These are phyloP conservation scores for Candidula unifasciata DNA, from an alignment of 2,888 invertebrate genomes.

Conservation along the genomic window DNA sequence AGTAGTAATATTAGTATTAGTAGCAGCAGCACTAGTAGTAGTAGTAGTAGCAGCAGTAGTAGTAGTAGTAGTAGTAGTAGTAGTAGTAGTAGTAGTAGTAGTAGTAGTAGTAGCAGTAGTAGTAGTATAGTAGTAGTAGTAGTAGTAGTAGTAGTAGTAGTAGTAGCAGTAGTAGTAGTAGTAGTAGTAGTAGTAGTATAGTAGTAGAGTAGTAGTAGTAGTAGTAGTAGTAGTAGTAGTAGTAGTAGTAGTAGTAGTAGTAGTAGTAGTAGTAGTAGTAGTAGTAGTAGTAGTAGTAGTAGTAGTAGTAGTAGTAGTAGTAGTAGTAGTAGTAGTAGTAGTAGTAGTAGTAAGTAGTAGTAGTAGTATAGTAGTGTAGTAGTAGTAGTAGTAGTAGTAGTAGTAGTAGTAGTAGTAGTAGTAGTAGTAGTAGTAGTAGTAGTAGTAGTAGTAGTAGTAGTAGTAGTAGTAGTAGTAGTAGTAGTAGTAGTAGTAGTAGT, in stretches of 20 bases:
- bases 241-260: slow-evolving; percentile 32
- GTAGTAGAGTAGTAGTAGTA: slow-evolving; percentile 27
- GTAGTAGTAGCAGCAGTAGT: slow-evolving; percentile 10
- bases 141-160: slow-evolving; percentile 18
- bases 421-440: slow-evolving; percentile 25
- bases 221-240: slow-evolving; percentile 41
- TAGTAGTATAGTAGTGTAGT: slow-evolving; percentile 18
- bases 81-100: slow-evolving; percentile 22
- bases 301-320: slow-evolving; percentile 40
- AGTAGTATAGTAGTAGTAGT: slow-evolving; percentile 34
- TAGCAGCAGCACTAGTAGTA: slow-evolving; percentile 15
- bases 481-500: slow-evolving; percentile 31
- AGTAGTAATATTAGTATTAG: slow-evolving; percentile 30
- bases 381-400: slow-evolving; percentile 16
- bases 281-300: slow-evolving; percentile 36
- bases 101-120: slow-evolving; percentile 24
- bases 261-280: slow-evolving; percentile 31
- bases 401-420: slow-evolving; percentile 22
- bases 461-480: slow-evolving; percentile 26
- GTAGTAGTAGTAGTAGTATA: slow-evolving; percentile 16
- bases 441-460: not conserved
- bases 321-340: slow-evolving; percentile 37
- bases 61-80: slow-evolving; percentile 13
- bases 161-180: slow-evolving; percentile 18
- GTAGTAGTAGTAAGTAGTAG: slow-evolving; percentile 27